Conservation (phyloP, 2,797 vertebrate genomes). For the Rhynchonycteris naso region DNA sequence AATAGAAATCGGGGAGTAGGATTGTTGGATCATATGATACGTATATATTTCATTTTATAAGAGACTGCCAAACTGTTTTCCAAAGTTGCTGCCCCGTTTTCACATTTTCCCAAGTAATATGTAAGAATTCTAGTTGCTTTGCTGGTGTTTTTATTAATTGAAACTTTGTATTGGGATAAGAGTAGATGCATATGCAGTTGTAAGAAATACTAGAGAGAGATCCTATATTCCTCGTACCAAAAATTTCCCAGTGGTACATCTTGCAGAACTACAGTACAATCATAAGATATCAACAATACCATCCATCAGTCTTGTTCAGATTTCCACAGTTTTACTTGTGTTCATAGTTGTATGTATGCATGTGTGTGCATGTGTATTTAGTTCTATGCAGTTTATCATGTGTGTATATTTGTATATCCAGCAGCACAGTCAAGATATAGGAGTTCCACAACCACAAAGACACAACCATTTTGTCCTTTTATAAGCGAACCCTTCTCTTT, state of each 20-base stretch:
- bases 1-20: background rate
- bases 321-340: background rate
- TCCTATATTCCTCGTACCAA: background rate
- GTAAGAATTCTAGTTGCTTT: background rate
- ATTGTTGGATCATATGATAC: background rate
- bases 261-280: background rate
- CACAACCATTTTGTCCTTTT: background rate
- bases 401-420: background rate
- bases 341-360: background rate
- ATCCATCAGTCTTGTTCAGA: background rate
- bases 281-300: background rate
- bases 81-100: background rate
- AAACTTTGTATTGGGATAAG: background rate
- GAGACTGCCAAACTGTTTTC: background rate
- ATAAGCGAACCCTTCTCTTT: background rate
- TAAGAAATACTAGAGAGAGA: too few species aligned
- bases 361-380: background rate
- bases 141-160: background rate
- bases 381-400: background rate
- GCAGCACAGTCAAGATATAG: background rate
- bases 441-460: background rate
- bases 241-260: background rate
- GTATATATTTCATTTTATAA: background rate
- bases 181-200: background rate
- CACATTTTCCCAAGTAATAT: background rate